Percentiles rank a stretch among this genome's conserved stretches.
These are phyloP conservation scores for Saccopteryx leptura DNA, from an alignment of 2,113 vertebrate species.

Conservation along the genomic window DNA sequence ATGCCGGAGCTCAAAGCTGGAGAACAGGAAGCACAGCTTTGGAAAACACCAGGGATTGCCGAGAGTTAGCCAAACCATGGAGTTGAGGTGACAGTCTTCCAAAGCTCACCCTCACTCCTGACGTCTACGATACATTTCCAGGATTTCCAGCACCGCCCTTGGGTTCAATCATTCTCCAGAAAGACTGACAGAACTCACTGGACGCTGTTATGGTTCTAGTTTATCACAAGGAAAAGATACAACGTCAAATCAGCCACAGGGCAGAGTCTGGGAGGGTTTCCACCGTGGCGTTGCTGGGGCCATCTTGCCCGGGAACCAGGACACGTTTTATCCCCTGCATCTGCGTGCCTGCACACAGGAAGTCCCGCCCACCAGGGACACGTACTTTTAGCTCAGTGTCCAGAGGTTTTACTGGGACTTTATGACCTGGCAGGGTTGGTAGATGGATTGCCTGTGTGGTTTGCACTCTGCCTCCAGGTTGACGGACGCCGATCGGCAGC, in stretches of 20 bases:
- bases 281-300: fast-evolving
- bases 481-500: not conserved
- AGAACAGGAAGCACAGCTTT: fast-evolving
- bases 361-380: fast-evolving
- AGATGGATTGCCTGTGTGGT: fast-evolving
- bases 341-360: fast-evolving
- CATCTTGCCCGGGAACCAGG: not conserved
- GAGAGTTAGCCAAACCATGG: no score
- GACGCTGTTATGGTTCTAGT: no score
- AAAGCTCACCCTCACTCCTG: not conserved
- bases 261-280: no score
- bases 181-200: fast-evolving
- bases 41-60: fast-evolving
- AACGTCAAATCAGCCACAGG: not conserved
- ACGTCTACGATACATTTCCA: no score
- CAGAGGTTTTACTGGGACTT: not conserved
- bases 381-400: not conserved
- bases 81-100: fast-evolving
- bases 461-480: not conserved
- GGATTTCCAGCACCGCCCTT: not conserved
- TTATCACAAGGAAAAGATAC: not conserved
- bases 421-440: fast-evolving
- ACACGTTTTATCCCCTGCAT: fast-evolving
- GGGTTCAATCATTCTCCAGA: fast-evolving
- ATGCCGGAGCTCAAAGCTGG: not conserved